Evolutionary conservation across 2,888 invertebrate species (phyloP).

Genomic region (Hypolimnas misippus): DNA sequence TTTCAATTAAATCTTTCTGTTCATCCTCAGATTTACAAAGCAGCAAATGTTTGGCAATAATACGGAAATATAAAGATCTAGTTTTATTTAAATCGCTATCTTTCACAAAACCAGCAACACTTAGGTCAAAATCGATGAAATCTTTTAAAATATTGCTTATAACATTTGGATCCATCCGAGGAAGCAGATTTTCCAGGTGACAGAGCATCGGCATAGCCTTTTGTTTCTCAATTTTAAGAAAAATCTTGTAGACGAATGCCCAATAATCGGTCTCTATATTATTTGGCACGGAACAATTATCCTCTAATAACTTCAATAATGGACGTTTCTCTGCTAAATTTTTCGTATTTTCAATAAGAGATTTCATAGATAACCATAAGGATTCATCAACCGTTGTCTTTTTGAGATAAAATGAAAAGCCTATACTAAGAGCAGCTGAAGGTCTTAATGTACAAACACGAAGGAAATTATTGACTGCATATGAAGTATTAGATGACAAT

Average conservation of each 20-base stretch:
- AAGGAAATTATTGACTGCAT: conserved; percentile 45
- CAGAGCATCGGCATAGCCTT: conserved; percentile 46
- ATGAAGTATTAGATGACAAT: conserved; percentile 49
- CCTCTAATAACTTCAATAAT: conserved; percentile 25
- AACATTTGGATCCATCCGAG: conserved; percentile 46
- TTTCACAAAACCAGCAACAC: conserved; percentile 34
- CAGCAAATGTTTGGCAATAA: conserved; percentile 58
- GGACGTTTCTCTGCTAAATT: conserved; percentile 23
- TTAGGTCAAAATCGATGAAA: conserved; percentile 45
- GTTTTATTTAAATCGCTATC: conserved; percentile 2
- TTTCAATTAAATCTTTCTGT: conserved; percentile 48
- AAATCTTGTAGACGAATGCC: conserved; percentile 48
- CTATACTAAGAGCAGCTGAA: conserved; percentile 51
- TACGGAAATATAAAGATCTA: conserved; percentile 46
- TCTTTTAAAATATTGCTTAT: conserved; percentile 44
- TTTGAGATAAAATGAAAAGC: conserved; percentile 47
- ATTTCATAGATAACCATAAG: conserved; percentile 58
- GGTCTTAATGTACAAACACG: conserved; percentile 50
- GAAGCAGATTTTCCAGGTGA: conserved; percentile 49
- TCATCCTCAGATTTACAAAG: conserved; percentile 49
- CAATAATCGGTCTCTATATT: conserved; percentile 56
- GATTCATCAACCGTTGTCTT: conserved; percentile 43
- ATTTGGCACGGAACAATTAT: conserved; percentile 48
- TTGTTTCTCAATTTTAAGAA: conserved; percentile 42
- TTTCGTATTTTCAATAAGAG: conserved; percentile 46